phyloP scores from a whole-genome alignment of 2,888 invertebrate species.

The Euspilapteryx auroguttella region DNA sequence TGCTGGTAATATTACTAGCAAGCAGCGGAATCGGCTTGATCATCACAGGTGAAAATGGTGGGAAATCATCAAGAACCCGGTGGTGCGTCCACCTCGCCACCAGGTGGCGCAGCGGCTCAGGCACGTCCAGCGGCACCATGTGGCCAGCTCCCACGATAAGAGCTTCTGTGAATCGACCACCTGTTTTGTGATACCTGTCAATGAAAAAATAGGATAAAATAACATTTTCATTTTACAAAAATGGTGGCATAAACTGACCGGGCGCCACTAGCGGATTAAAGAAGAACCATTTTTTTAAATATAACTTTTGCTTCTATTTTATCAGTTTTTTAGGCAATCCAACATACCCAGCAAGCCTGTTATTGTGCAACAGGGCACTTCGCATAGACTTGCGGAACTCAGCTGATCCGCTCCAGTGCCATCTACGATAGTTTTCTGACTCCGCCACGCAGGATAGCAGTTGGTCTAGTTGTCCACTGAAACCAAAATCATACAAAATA shows the following conservation, averaged over 20 bases:
- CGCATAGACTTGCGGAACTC: conserved; percentile 24
- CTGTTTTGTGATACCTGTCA: conserved; percentile 53
- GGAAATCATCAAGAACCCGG: no score
- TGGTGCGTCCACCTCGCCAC: conserved; percentile 56
- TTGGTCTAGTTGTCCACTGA: conserved; percentile 43
- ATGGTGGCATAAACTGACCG: no score
- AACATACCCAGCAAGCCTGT: conserved; percentile 29
- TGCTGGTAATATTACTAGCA: no score
- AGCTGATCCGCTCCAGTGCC: conserved; percentile 26
- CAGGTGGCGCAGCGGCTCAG: conserved; percentile 50
- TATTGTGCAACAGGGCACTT: conserved; percentile 19
- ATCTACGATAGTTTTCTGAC: conserved; percentile 30
- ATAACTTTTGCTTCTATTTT: no score
- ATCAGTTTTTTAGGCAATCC: no score
- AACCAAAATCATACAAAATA: conserved; percentile 7
- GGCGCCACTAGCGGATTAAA: no score
- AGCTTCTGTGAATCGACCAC: conserved; percentile 56
- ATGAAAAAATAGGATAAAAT: neutral
- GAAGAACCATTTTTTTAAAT: no score
- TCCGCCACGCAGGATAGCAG: conserved; percentile 35
- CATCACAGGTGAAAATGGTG: no score
- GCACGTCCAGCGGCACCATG: conserved; percentile 64
- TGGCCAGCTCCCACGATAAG: conserved; percentile 66
- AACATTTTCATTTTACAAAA: no score
- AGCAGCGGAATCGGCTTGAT: no score